phyloP scores from a whole-genome alignment of 2,113 vertebrate species.

The Puntigrus tetrazona region DNA sequence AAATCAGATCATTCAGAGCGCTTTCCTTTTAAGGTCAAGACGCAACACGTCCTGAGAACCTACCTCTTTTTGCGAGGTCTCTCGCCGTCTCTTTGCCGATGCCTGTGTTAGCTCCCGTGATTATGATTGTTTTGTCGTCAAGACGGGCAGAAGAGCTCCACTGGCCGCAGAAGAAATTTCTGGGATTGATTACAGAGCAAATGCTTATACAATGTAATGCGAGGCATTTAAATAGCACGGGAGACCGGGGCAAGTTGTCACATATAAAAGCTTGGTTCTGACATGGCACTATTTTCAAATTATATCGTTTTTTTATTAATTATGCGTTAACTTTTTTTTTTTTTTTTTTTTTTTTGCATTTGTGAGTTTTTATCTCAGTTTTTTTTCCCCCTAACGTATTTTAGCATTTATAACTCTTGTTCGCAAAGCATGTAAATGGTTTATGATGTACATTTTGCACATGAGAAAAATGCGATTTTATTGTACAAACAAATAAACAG shows the following conservation, averaged over 20 bases:
- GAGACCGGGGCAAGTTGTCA: not conserved
- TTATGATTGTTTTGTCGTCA: conserved; percentile 75
- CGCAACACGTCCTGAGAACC: not conserved
- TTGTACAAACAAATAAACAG: not conserved
- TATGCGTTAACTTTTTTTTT: too few species aligned
- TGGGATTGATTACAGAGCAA: conserved; percentile 38
- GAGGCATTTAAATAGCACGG: not conserved
- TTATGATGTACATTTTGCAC: too few species aligned
- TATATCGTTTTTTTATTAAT: too few species aligned
- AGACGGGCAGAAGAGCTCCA: conserved; percentile 74
- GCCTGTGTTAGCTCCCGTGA: conserved; percentile 79
- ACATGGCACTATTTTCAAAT: too few species aligned
- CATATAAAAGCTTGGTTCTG: not conserved
- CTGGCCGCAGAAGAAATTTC: conserved; percentile 58
- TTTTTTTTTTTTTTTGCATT: too few species aligned
- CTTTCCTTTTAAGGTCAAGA: conserved; percentile 31
- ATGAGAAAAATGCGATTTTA: not conserved
- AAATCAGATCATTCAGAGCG: conserved; percentile 50
- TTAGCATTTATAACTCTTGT: too few species aligned
- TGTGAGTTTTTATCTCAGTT: too few species aligned
- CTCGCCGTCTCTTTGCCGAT: conserved; percentile 79
- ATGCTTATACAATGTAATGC: conserved; percentile 31
- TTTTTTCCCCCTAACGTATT: too few species aligned
- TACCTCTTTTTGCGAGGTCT: conserved; percentile 78
- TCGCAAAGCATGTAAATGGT: too few species aligned